Conservation (phyloP, 2,797 vertebrate genomes). For the Siniperca obscura region DNA sequence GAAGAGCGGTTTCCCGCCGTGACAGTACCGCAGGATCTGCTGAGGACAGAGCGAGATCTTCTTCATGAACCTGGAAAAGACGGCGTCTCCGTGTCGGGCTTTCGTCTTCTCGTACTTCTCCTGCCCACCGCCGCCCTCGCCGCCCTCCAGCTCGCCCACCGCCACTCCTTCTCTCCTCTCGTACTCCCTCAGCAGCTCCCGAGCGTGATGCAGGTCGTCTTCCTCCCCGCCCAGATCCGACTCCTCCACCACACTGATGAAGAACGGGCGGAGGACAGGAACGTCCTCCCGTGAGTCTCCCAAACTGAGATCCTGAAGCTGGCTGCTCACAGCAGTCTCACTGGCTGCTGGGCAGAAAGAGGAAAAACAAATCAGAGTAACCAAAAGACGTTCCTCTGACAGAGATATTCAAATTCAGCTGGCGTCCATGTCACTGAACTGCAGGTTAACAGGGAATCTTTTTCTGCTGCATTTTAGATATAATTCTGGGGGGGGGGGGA, state of each 20-base stretch:
- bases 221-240: slow-evolving; percentile 77
- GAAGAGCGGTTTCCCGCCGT: slow-evolving; percentile 88
- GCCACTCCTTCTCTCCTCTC: slow-evolving; percentile 86
- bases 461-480: too few relatives aligned
- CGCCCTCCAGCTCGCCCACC: slow-evolving; percentile 74
- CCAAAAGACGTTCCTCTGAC: background rate
- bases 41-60: slow-evolving; percentile 88
- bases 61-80: slow-evolving; percentile 94
- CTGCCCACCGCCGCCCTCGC: slow-evolving; percentile 61
- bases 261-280: slow-evolving; percentile 85
- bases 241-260: slow-evolving; percentile 91
- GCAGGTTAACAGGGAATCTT: too few relatives aligned
- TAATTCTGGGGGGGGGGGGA: too few relatives aligned
- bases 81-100: slow-evolving; percentile 84
- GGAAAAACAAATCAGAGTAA: background rate
- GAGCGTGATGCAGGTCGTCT: slow-evolving; percentile 82
- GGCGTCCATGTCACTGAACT: too few relatives aligned
- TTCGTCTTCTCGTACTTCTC: slow-evolving; percentile 92
- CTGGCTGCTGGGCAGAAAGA: background rate
- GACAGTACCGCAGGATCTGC: slow-evolving; percentile 93
- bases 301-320: slow-evolving; percentile 84
- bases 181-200: slow-evolving; percentile 89
- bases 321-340: slow-evolving; percentile 74
- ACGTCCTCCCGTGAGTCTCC: background rate
- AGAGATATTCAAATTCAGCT: too few relatives aligned